phyloP scores from a whole-genome alignment of 2,888 invertebrate species.

The Hirtodrosophila trivittata region DNA sequence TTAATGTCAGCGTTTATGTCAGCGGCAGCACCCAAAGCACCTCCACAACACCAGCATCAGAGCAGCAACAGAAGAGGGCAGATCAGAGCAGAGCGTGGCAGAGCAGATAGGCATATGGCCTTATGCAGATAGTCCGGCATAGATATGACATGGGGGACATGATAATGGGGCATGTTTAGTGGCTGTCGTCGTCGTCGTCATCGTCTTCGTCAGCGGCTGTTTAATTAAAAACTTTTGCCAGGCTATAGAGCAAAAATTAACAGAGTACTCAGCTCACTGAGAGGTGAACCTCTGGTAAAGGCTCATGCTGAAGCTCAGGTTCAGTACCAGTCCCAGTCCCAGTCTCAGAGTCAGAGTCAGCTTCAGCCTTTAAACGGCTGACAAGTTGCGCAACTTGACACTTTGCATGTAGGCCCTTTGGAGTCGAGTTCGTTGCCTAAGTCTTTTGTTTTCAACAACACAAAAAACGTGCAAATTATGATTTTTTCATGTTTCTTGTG shows the following conservation, averaged over 20 bases:
- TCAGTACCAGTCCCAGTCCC: constrained; percentile 1
- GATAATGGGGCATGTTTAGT: constrained; percentile 80
- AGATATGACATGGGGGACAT: constrained; percentile 71
- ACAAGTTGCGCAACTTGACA: constrained; percentile 79
- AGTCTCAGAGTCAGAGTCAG: constrained; percentile 16
- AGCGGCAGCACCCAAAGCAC: constrained; percentile 69
- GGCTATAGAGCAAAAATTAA: constrained; percentile 37
- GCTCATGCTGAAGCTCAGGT: background rate
- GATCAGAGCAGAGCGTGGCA: constrained; percentile 2
- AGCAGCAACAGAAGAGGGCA: background rate
- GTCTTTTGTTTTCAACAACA: constrained; percentile 76
- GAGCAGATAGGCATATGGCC: constrained; percentile 66
- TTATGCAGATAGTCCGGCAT: constrained; percentile 72
- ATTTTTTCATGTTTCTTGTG: constrained; percentile 42
- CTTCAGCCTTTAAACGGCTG: constrained; percentile 48
- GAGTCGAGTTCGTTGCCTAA: constrained; percentile 72
- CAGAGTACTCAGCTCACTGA: constrained; percentile 22
- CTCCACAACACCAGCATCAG: constrained; percentile 35
- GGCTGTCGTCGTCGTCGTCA: constrained; percentile 55
- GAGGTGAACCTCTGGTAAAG: constrained; percentile 15
- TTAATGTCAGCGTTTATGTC: constrained; percentile 82
- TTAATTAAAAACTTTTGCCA: constrained; percentile 67
- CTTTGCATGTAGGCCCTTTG: constrained; percentile 74
- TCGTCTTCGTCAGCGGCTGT: constrained; percentile 26
- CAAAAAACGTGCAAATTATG: constrained; percentile 79